Base-by-base conservation (phyloP, 2,797 vertebrate genomes). In the Sibirionetta formosa region DNA sequence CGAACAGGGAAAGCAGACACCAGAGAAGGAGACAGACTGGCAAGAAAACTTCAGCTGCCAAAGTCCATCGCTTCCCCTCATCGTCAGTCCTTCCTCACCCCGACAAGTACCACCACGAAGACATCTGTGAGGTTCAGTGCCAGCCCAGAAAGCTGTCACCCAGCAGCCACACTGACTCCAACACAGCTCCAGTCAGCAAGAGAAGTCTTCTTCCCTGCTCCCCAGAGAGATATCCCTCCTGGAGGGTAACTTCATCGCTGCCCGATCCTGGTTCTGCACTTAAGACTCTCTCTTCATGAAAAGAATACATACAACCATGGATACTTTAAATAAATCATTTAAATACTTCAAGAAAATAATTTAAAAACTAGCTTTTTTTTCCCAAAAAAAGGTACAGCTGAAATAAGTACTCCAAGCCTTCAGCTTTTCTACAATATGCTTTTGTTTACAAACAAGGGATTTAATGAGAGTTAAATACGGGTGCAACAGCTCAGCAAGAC, bases 1-100 rank as follows among this genome's bases (percentile, higher is more conserved):
- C 1, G 6, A 96, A 88, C 4, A 91, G 70, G 73, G 89, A 93
- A 95, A 95, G 66, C 66, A 29, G 54, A 95, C 54, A 94, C 91
- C 80, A 79, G 26, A 83, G 63, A 71, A 42, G 35, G 77, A 86
- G 50, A 5, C 14, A 44, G 61, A 63, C 31, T 35, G 58, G 65
- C 57, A 87, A 89, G 72, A 86, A 84, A 91, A 82, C 51, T 93
- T 86, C 56, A 69, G 36, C 42, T 77, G 70, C 73, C 64, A 22
- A 94, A 88, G 89, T 48, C 70, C 87, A 54, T 66, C 48, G 40
- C 57, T 77, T 68, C 75, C 68, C 63, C 44, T 83, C 80, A 88
- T 58, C 88, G 72, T 69, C 69, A 50, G 48, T 50, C 44, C 56
- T 63, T 13, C 20, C 57, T 90, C 70, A 23, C 40, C 44, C 40